Base-by-base conservation (phyloP, 1,140 invertebrate species). In the Drosophila lowei region DNA sequence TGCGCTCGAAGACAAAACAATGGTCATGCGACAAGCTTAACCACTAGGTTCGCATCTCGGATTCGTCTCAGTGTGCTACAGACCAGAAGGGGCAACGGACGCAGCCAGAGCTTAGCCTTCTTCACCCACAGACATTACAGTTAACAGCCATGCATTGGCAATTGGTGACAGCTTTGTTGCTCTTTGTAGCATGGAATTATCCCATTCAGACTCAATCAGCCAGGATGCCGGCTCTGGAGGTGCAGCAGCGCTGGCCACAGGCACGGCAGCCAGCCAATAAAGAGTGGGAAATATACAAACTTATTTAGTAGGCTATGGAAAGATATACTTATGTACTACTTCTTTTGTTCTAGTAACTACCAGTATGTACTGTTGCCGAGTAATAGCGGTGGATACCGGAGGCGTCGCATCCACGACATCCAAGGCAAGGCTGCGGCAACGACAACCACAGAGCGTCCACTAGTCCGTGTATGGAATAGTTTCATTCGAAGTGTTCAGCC, bases 401-500 rank as follows among this genome's bases (percentile, higher is more conserved):
- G 73, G 41, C 68, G 55, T 6, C 57, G 60, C 11, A 34, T 86
- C 6, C 42, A 57, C 6, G 43, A 7, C 18, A 18, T 18, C 1
- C 46, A 53, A 16, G 68, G 28, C 4, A 86, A 78, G 50, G 74
- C 73, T 6, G 56, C 55, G 11, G 4, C 68, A 9, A 23, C 77
- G 7, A 65, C 71, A 0, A 88, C 81, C 5, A 86, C 81, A 0
- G 78, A 88, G 47, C 78, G 83, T 3, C 84, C 89, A 0, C 60
- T 90, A n/a, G 53, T 88, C 3, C 66, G 77, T 0, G 79, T 80
- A 9, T 90, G 89, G 89, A 86, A 90, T 15, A 89, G 64, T 43
- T 77, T 90, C n/a, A 59, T 90, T 3, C 89, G 89, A 21, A 90
- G 75, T 41, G 79, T 90, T 11, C 84, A 76, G 21, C 74, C 89